Conservation (phyloP, 2,888 invertebrate species). For the Eupithecia tripunctaria region DNA sequence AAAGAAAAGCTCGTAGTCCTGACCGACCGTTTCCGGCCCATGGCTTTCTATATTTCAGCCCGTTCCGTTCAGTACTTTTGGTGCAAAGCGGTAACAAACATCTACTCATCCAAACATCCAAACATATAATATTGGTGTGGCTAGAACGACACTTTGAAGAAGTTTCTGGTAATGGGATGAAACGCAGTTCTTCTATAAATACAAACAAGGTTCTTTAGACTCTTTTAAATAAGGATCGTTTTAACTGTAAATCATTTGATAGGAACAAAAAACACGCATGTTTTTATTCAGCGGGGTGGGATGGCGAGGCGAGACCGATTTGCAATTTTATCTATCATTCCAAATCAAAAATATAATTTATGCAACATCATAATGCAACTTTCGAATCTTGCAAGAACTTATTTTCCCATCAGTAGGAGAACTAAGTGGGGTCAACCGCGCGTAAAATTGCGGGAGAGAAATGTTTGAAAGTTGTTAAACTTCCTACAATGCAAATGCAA, state of each 20-base stretch:
- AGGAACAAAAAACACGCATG: not conserved
- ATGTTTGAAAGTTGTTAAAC: conserved; percentile 50
- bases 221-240: not conserved
- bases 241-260: not conserved
- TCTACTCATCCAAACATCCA: no score
- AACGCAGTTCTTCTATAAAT: not conserved
- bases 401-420: conserved; percentile 20
- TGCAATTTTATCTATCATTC: not conserved
- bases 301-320: not conserved
- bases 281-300: not conserved
- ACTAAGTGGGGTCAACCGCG: conserved; percentile 44
- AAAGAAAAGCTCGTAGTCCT: no score
- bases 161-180: no score
- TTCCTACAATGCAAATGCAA: conserved; percentile 32
- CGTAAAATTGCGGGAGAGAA: conserved; percentile 50
- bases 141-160: not conserved
- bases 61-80: no score
- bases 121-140: no score
- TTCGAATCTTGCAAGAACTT: conserved; percentile 28
- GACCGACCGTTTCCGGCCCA: no score
- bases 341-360: conserved; percentile 16
- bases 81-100: no score
- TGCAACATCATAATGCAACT: conserved; percentile 24
- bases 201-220: not conserved
- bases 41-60: no score